These are phyloP conservation scores for Vulpes vulpes DNA, from an alignment of 2,113 vertebrate species.

Conservation along the genomic window DNA sequence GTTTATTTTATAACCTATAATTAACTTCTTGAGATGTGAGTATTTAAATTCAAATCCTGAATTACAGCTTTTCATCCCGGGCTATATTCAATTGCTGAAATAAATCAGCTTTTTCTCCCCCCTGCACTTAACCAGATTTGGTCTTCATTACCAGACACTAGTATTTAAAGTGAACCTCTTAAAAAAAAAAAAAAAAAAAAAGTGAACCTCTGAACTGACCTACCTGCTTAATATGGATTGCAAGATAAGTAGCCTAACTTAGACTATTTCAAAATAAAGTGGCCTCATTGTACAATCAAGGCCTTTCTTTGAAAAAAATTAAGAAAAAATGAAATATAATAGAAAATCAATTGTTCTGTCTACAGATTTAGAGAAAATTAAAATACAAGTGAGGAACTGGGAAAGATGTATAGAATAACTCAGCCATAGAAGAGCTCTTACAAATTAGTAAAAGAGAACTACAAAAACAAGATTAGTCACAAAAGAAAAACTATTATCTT, in stretches of 20 bases:
- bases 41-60: background rate
- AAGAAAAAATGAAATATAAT: background rate
- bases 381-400: slow-evolving; percentile 7
- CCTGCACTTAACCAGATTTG: background rate
- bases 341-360: background rate
- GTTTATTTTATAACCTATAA: background rate
- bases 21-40: background rate
- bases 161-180: background rate
- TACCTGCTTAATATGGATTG: slow-evolving; percentile 31
- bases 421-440: background rate
- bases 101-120: background rate
- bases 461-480: slow-evolving; percentile 36
- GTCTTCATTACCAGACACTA: background rate
- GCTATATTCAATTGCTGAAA: background rate
- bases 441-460: background rate
- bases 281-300: slow-evolving; percentile 12
- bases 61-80: background rate
- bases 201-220: background rate
- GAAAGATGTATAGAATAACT: background rate
- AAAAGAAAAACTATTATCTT: background rate
- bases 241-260: slow-evolving; percentile 20
- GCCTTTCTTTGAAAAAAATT: slow-evolving; percentile 8
- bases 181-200: too few relatives aligned
- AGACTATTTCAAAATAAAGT: slow-evolving; percentile 11
- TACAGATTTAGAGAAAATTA: slow-evolving; percentile 3